phyloP scores from a whole-genome alignment of 2,888 invertebrate genomes.

The Caenorhabditis sp. region DNA sequence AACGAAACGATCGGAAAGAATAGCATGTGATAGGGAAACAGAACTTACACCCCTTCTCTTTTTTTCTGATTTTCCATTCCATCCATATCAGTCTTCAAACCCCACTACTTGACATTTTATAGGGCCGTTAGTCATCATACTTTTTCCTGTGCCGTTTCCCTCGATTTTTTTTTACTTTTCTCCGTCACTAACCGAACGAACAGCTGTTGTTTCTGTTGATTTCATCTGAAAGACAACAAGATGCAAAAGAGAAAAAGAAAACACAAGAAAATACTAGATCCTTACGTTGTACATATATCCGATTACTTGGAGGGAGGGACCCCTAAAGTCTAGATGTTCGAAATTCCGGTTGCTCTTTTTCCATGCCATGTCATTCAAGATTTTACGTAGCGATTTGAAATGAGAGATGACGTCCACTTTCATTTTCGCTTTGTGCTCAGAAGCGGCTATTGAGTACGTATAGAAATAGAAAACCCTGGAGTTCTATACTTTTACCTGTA shows the following conservation, averaged over 20 bases:
- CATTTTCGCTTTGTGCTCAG: background rate
- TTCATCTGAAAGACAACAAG: slow-evolving; percentile 41
- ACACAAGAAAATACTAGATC: slow-evolving; percentile 1
- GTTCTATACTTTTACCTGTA: too few relatives aligned
- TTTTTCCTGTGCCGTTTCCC: slow-evolving; percentile 5
- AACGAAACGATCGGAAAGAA: slow-evolving; percentile 30
- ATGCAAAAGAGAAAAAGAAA: slow-evolving; percentile 20
- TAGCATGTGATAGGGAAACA: slow-evolving; percentile 42
- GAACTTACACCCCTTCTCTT: slow-evolving; percentile 27
- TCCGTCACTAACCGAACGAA: background rate
- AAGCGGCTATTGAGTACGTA: background rate
- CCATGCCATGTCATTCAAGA: slow-evolving; percentile 35
- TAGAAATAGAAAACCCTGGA: too few relatives aligned
- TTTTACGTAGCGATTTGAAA: slow-evolving; percentile 30
- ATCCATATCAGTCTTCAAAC: slow-evolving; percentile 43
- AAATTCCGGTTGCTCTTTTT: slow-evolving; percentile 46
- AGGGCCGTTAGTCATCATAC: slow-evolving; percentile 43
- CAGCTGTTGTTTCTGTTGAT: slow-evolving; percentile 29
- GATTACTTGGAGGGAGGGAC: slow-evolving; percentile 21
- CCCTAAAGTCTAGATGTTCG: slow-evolving; percentile 29
- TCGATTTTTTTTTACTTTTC: slow-evolving; percentile 12
- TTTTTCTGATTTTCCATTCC: slow-evolving; percentile 39
- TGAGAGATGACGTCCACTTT: slow-evolving; percentile 8
- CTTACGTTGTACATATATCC: slow-evolving; percentile 37
- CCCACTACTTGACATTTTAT: slow-evolving; percentile 24